Evolutionary conservation across 2,113 vertebrate genomes (phyloP), one percentile per base, ranked within the genome.

Genomic region (Bubo scandiacus): DNA sequence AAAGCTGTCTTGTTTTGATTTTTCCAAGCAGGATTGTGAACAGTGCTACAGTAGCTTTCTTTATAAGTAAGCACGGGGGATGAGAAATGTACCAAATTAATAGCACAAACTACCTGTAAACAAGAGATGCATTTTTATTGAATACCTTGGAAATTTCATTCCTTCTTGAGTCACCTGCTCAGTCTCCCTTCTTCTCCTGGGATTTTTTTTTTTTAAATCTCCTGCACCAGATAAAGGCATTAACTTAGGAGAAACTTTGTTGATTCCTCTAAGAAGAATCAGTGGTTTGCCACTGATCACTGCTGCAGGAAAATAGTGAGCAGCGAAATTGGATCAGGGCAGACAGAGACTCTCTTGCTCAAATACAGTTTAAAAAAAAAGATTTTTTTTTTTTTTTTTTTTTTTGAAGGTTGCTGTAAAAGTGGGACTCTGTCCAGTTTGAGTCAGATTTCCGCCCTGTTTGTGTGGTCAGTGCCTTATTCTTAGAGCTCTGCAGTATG

Each of bases 1-100:
- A 51, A 92, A 94, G 80, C 88, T 71, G 93, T 26, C 77, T 96
- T 96, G 86, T 92, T 91, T 73, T 14, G 70, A 5, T 7, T 84
- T 81, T 58, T 88, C 77, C 86, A 84, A 55, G 80, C 80, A 55
- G 92, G 70, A 19, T n/a, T 72, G 62, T 65, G 66, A 84, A 32
- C 92, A 93, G 63, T 2, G 63, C 67, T 73, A 34, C 77, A 91
- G 86, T 15, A 30, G 42, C 51, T 71, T 66, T 45, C 88, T 90
- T 52, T 32, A 23, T 52, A 72, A 90, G 40, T 22, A 49, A 83
- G 51, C 58, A 20, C 22, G 14, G 32, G 66, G 61, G 38, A 21
- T 9, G 17, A 81, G 63, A 63, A 84, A 75, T 25, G 47, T 9
- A 22, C 38, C 73, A 16, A 63, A 57, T 52, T 10, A n/a, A 1